Evolutionary conservation across 2,888 invertebrate species (phyloP).

Genomic region (Schizaphis graminum): DNA sequence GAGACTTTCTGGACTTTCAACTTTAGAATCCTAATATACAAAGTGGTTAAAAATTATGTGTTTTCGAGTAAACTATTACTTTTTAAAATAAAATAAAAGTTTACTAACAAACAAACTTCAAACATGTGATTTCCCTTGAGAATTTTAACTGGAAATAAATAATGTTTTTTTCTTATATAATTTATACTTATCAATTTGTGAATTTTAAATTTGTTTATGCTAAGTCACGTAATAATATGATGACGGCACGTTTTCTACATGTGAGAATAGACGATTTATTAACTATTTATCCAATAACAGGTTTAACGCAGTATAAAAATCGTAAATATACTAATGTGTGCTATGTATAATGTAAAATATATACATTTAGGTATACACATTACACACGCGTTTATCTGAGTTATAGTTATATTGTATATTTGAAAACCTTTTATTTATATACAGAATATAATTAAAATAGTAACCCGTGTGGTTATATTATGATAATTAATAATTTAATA

Average conservation of each 20-base stretch:
- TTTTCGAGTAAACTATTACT: not conserved
- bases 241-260: slow-evolving; percentile 33
- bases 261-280: slow-evolving; percentile 22
- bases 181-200: slow-evolving; percentile 34
- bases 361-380: not conserved
- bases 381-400: not conserved
- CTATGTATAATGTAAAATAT: not conserved
- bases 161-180: not conserved
- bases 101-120: slow-evolving; percentile 37
- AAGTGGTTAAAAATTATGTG: slow-evolving; percentile 28
- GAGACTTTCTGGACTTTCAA: slow-evolving; percentile 23
- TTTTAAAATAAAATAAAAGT: slow-evolving; percentile 28
- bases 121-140: slow-evolving; percentile 4
- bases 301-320: slow-evolving; percentile 37
- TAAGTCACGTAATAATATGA: slow-evolving; percentile 26
- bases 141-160: slow-evolving; percentile 26
- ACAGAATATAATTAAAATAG: not conserved
- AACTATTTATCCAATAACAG: slow-evolving; percentile 46
- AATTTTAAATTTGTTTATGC: slow-evolving; percentile 29
- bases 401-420: not conserved
- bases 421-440: not conserved
- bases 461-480: not conserved
- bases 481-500: not conserved
- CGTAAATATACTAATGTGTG: slow-evolving; percentile 15
- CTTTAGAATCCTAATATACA: slow-evolving; percentile 27